These are phyloP conservation scores for Mesopsocus fuscifrons DNA, from an alignment of 2,888 invertebrate genomes.

Conservation along the genomic window DNA sequence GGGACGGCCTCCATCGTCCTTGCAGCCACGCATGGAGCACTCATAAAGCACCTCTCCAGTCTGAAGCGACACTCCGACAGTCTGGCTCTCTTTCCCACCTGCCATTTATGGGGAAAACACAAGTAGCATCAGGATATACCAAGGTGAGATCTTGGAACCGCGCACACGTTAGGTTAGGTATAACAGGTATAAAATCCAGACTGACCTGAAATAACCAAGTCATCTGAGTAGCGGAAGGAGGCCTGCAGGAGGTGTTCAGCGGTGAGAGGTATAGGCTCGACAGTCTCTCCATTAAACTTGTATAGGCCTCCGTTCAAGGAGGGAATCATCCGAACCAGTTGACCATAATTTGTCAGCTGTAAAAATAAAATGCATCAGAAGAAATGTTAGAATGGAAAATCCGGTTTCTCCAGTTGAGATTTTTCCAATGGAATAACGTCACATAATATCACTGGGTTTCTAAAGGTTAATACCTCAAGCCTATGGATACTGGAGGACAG, in stretches of 20 bases:
- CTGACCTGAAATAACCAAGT: slow-evolving; percentile 60
- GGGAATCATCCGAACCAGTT: slow-evolving; percentile 78
- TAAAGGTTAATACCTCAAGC: slow-evolving; percentile 49
- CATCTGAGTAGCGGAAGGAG: slow-evolving; percentile 70
- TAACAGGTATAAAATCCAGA: no score
- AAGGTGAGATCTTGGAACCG: no score
- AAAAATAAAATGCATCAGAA: slow-evolving; percentile 16
- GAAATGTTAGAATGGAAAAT: background rate
- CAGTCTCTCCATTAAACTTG: slow-evolving; percentile 72
- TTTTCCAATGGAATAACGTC: no score
- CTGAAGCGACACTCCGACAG: slow-evolving; percentile 64
- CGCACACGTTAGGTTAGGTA: no score
- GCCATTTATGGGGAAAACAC: no score
- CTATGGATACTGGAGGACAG: slow-evolving; percentile 78
- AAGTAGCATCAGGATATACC: no score
- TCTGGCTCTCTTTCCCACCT: slow-evolving; percentile 71
- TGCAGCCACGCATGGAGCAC: slow-evolving; percentile 54
- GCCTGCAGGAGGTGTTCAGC: slow-evolving; percentile 73
- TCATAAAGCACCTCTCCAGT: slow-evolving; percentile 56
- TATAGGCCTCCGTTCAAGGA: slow-evolving; percentile 82
- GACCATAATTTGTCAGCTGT: slow-evolving; percentile 62
- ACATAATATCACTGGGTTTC: no score
- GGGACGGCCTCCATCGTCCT: slow-evolving; percentile 30
- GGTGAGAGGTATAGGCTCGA: slow-evolving; percentile 65
- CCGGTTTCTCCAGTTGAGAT: no score